A percentile compares a stretch with the other conserved stretches of the same genome.
These are phyloP conservation scores for Rhagologus leucostigma DNA, from an alignment of 2,113 vertebrate genomes.

Conservation along the genomic window DNA sequence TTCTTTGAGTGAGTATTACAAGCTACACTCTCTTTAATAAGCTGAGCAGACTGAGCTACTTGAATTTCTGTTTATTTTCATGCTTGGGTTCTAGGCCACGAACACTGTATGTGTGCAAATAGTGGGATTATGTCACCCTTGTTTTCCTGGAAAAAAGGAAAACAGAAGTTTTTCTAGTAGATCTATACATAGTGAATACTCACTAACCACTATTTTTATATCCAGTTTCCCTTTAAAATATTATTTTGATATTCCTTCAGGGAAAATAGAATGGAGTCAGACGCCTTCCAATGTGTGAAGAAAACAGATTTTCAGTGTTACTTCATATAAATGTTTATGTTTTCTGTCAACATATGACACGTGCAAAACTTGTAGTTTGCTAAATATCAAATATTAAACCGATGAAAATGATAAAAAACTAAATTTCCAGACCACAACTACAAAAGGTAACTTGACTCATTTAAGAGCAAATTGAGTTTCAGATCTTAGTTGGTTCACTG, in stretches of 20 bases:
- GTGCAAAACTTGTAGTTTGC: not conserved
- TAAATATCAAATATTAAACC: not conserved
- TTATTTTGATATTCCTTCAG: not conserved
- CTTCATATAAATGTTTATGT: slow-evolving; percentile 2
- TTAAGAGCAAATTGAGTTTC: not conserved
- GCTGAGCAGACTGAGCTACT: not conserved
- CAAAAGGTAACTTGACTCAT: not conserved
- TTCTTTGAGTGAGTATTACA: not conserved
- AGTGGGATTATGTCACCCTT: not conserved
- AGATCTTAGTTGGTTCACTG: not conserved
- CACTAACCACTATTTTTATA: not conserved
- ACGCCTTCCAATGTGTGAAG: not conserved
- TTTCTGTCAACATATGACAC: slow-evolving; percentile 13
- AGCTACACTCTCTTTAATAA: not conserved
- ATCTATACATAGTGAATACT: not conserved
- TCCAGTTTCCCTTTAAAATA: not conserved
- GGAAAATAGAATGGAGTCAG: not conserved
- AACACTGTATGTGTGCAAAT: too few relatives aligned
- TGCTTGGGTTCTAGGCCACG: not conserved
- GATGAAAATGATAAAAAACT: not conserved
- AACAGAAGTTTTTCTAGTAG: not conserved
- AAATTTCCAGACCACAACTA: not conserved
- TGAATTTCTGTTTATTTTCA: not conserved
- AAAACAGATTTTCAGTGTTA: slow-evolving; percentile 5
- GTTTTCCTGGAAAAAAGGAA: not conserved